These are phyloP conservation scores for Hyles vespertilio DNA, from an alignment of 1,140 invertebrate genomes.

Conservation along the genomic window DNA sequence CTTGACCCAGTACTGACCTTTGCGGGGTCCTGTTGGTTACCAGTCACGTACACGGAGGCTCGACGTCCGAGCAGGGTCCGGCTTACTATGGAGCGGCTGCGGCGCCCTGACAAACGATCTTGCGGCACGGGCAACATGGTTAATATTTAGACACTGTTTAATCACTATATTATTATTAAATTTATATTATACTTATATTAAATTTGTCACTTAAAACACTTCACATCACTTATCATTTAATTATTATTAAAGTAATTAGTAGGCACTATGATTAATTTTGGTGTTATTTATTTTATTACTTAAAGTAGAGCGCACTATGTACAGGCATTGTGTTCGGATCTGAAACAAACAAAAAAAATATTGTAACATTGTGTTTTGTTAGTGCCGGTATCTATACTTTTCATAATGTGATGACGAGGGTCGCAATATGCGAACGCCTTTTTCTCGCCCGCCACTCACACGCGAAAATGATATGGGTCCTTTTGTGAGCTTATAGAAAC, in stretches of 20 bases:
- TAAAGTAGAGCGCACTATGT: conserved; percentile 2
- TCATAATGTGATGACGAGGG: conserved; percentile 23
- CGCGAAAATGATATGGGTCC: conserved; percentile 31
- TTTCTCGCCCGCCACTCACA: conserved; percentile 26
- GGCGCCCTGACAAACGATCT: conserved; percentile 75
- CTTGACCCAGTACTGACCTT: conserved; percentile 56
- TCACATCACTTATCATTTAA: too few relatives aligned
- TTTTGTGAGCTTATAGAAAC: conserved; percentile 12
- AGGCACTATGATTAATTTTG: too few relatives aligned
- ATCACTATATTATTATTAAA: too few relatives aligned
- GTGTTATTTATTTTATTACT: too few relatives aligned
- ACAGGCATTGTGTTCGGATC: too few relatives aligned
- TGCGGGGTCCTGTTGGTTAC: conserved; percentile 73
- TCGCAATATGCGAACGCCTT: conserved; percentile 27
- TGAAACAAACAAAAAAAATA: too few relatives aligned
- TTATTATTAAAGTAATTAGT: too few relatives aligned
- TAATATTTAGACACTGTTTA: not conserved
- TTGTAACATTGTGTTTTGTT: conserved; percentile 8
- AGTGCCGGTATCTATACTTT: conserved; percentile 1
- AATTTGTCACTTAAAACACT: too few relatives aligned
- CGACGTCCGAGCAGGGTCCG: conserved; percentile 75
- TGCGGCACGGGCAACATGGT: conserved; percentile 71
- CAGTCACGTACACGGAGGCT: conserved; percentile 73
- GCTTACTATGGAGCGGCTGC: conserved; percentile 77
- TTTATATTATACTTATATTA: too few relatives aligned